Percentiles rank a stretch among this genome's conserved stretches.
These are phyloP conservation scores for Drosophila hydei DNA, from an alignment of 1,140 invertebrate species.

Conservation along the genomic window DNA sequence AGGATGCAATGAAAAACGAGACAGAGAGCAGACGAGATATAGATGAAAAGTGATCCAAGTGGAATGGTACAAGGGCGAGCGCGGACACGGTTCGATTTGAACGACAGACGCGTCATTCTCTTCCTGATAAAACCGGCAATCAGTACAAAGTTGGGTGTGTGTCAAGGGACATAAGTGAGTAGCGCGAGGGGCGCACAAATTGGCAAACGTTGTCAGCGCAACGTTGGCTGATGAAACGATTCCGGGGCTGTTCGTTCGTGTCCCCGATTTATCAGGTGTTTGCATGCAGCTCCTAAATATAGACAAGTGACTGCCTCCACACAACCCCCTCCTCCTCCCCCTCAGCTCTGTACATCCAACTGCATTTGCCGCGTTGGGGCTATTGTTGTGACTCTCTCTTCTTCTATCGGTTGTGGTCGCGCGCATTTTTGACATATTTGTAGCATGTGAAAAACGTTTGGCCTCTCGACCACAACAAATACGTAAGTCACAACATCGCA, in stretches of 20 bases:
- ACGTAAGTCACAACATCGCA: slow-evolving; percentile 8
- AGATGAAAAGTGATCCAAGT: slow-evolving; percentile 15
- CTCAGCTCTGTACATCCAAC: not conserved
- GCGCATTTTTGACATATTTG: slow-evolving; percentile 72
- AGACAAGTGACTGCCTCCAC: slow-evolving; percentile 25
- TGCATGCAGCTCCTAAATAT: slow-evolving; percentile 57
- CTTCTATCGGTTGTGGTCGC: slow-evolving; percentile 26
- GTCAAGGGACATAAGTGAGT: not conserved
- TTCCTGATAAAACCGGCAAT: slow-evolving; percentile 40
- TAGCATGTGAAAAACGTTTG: slow-evolving; percentile 42
- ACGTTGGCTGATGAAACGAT: slow-evolving; percentile 25
- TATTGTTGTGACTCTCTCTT: slow-evolving; percentile 16
- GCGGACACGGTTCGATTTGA: slow-evolving; percentile 40
- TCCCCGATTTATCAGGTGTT: slow-evolving; percentile 79
- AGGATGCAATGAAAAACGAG: not conserved
- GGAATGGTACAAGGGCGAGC: slow-evolving; percentile 9
- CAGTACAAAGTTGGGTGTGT: slow-evolving; percentile 24
- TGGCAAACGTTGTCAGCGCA: slow-evolving; percentile 36
- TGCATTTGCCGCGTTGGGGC: slow-evolving; percentile 39
- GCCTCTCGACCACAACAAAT: slow-evolving; percentile 17
- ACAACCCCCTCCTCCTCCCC: not conserved
- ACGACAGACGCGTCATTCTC: too few species aligned
- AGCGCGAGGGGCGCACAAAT: not conserved
- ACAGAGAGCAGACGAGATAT: slow-evolving; percentile 5
- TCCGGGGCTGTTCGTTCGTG: slow-evolving; percentile 43